Base-by-base conservation (phyloP, 92 coral and sea anemone species). In the Actinernus sp. region DNA sequence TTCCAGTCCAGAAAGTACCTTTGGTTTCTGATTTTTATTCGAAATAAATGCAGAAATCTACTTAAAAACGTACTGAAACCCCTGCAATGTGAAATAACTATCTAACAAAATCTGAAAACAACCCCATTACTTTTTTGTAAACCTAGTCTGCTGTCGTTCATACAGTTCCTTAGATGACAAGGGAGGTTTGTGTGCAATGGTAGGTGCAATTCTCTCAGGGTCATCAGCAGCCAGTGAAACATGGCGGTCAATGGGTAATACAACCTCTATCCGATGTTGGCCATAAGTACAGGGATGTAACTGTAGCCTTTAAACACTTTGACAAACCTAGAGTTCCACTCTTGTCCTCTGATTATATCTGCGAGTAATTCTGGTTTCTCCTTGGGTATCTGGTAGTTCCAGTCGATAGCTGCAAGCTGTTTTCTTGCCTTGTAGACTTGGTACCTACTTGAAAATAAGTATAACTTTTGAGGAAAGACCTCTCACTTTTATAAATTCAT, bases 341-440 rank as follows among this genome's bases (percentile, higher is more conserved):
- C 61, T 61, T 32, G 80, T 80, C 8, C 80, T 31, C 20, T 49
- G 80, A 36, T 80, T 80, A 46, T 62, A 61, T 23, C 71, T 80
- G 19, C 80, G 31, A 32, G 79, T 68, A 19, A 60, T 44, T 20
- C 18, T 21, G 11, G 34, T 20, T 50, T 80, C 74, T 0, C 74
- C 75, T n/a, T n/a, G n/a, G n/a, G n/a, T n/a, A n/a, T n/a, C 40
- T 71, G 87, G 31, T 18, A 80, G 20, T 80, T 80, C 80, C 87
- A 80, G 19, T 80, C 87, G 8, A 80, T 71, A 1, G 80, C 87
- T 22, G 75, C 68, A 22, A 71, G 25, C 52, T 80, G 87, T 46
- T 80, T 80, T 19, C 80, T 62, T 11, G 87, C 81, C 37, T 80
- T 80, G 74, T 71, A 71, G 14, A 25, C 61, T n/a, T 49, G 48